A percentile compares a stretch with the other conserved stretches of the same genome.
Evolutionary conservation across 2,113 vertebrate species (phyloP).

Genomic region (Hypanus sabinus): DNA sequence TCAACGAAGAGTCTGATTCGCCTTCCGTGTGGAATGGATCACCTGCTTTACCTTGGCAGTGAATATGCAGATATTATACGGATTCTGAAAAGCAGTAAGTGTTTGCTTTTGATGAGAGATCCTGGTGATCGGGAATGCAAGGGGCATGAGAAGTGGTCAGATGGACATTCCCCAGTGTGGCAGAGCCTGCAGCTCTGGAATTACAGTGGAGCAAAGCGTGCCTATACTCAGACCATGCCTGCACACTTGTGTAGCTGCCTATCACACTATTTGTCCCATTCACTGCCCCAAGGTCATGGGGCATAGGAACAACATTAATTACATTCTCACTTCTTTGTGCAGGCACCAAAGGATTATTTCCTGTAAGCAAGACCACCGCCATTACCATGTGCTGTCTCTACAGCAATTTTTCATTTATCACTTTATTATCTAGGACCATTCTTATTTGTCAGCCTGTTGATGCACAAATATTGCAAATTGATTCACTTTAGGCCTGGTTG

Average conservation of each 20-base stretch:
- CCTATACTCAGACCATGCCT: not conserved
- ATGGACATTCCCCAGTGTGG: not conserved
- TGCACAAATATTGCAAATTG: not conserved
- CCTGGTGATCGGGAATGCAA: not conserved
- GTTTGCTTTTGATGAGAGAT: not conserved
- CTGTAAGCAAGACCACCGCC: not conserved
- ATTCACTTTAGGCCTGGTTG: not conserved
- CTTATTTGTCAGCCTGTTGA: not conserved
- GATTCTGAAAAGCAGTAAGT: slow-evolving; percentile 61
- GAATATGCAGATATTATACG: slow-evolving; percentile 51
- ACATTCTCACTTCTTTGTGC: not conserved
- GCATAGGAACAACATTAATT: not conserved
- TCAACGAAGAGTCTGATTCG: slow-evolving; percentile 53
- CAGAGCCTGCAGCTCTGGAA: not conserved
- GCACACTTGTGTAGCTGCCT: too few species aligned
- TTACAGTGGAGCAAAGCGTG: not conserved
- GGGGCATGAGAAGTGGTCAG: not conserved
- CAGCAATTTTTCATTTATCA: not conserved
- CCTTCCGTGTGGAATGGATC: slow-evolving; percentile 60
- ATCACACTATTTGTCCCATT: too few species aligned
- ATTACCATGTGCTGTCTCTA: not conserved
- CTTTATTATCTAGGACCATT: not conserved
- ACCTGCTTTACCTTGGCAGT: slow-evolving; percentile 66
- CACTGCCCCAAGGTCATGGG: not conserved
- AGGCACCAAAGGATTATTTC: not conserved